Evolutionary conservation across 2,113 vertebrate species (phyloP).

Genomic region (Laticauda laticaudata): DNA sequence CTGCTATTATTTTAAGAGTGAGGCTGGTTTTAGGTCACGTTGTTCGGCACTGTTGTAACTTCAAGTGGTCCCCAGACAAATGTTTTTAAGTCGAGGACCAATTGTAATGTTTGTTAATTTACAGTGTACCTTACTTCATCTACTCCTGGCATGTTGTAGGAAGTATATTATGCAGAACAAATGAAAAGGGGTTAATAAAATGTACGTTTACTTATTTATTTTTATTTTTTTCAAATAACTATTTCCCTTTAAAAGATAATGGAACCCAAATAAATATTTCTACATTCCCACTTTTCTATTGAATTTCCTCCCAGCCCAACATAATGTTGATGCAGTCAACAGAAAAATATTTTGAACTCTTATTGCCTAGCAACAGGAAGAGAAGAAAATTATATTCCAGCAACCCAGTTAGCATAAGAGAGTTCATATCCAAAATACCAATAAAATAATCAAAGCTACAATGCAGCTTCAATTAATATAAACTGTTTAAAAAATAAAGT

Average conservation of each 20-base stretch:
- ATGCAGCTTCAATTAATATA: conserved; percentile 36
- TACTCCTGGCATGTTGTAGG: background rate
- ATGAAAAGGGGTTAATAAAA: conserved; percentile 9
- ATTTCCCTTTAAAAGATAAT: conserved; percentile 5
- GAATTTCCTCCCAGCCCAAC: conserved; percentile 13
- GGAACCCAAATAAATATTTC: conserved; percentile 37
- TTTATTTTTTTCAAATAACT: background rate
- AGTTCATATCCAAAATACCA: conserved; percentile 37
- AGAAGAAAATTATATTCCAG: conserved; percentile 56
- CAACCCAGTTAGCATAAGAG: conserved; percentile 38
- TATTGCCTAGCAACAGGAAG: conserved; percentile 70
- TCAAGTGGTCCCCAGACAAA: background rate
- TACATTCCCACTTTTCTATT: conserved; percentile 18
- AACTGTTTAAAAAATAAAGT: background rate
- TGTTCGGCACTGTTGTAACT: background rate
- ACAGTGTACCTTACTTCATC: background rate
- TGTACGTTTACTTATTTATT: background rate
- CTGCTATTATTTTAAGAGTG: background rate
- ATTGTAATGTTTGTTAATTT: conserved; percentile 3
- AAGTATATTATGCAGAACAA: background rate
- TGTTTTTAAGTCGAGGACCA: background rate
- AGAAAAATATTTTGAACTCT: conserved; percentile 61
- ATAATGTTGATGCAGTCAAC: conserved; percentile 57
- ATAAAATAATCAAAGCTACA: conserved; percentile 34
- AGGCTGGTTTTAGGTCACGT: background rate